phyloP scores from a whole-genome alignment of 1,140 invertebrate species.

The Neodiprion pinetum region DNA sequence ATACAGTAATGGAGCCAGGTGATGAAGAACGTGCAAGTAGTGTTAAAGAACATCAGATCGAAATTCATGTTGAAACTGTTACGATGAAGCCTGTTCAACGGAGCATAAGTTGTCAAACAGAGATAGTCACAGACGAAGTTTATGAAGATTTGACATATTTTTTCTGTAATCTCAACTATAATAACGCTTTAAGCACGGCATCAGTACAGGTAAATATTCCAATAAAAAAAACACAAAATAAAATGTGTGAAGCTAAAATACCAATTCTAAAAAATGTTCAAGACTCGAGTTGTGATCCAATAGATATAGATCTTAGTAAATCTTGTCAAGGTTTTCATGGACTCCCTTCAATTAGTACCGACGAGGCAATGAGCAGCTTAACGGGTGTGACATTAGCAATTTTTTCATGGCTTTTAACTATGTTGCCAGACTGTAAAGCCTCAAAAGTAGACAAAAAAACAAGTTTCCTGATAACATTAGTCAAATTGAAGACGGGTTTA shows the following conservation, averaged over 20 bases:
- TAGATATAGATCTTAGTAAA: slow-evolving; percentile 13
- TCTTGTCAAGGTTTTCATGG: slow-evolving; percentile 25
- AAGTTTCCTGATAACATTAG: background rate
- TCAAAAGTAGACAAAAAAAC: slow-evolving; percentile 16
- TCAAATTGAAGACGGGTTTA: slow-evolving; percentile 3
- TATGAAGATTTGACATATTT: slow-evolving; percentile 16
- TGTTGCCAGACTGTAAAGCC: slow-evolving; percentile 11
- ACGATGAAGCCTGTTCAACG: background rate
- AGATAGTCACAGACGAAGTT: background rate
- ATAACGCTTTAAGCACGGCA: slow-evolving; percentile 22
- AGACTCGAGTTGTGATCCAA: slow-evolving; percentile 26
- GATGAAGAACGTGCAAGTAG: background rate
- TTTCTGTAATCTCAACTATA: slow-evolving; percentile 17
- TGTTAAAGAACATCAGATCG: background rate
- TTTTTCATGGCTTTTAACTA: slow-evolving; percentile 18
- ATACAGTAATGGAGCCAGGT: background rate
- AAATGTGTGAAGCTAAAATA: slow-evolving; percentile 13
- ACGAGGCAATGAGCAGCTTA: slow-evolving; percentile 20
- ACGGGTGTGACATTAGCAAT: slow-evolving; percentile 21
- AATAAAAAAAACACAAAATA: slow-evolving; percentile 13
- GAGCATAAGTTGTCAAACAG: slow-evolving; percentile 24
- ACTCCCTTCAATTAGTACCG: slow-evolving; percentile 18
- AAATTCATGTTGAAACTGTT: background rate
- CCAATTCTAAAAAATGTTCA: slow-evolving; percentile 9
- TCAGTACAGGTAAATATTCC: slow-evolving; percentile 17